phyloP scores from a whole-genome alignment of 53 echinoderm and acorn worm species.

The Actinopyga echinites region DNA sequence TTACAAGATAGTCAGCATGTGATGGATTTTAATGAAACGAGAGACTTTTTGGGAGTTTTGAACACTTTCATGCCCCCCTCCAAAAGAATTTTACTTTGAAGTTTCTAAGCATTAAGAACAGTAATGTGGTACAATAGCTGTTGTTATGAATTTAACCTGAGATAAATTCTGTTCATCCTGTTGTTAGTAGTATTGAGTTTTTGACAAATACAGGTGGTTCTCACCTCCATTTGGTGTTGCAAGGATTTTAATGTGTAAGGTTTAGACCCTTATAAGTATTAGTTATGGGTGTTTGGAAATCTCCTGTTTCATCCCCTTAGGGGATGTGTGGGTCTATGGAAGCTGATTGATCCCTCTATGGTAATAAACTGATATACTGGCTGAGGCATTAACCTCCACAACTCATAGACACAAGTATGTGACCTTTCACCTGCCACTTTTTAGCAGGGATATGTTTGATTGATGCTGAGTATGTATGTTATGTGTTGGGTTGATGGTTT shows the following conservation, averaged over 20 bases:
- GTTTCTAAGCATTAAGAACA: too few relatives aligned
- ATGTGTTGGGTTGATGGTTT: neutral
- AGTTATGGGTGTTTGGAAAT: neutral
- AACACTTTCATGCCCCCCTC: too few relatives aligned
- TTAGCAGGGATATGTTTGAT: conserved; percentile 8
- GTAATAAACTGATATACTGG: conserved; percentile 33
- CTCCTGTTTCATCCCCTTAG: conserved; percentile 15
- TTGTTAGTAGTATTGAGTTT: too few relatives aligned
- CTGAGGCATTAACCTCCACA: conserved; percentile 26
- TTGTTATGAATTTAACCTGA: too few relatives aligned
- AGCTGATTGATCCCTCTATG: neutral
- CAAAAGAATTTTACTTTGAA: too few relatives aligned
- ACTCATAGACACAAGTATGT: conserved; percentile 34
- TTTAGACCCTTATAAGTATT: conserved; percentile 15
- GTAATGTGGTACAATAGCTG: too few relatives aligned
- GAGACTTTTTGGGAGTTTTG: too few relatives aligned
- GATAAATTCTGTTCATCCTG: too few relatives aligned
- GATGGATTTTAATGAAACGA: too few relatives aligned
- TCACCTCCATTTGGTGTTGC: too few relatives aligned
- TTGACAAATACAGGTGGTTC: too few relatives aligned
- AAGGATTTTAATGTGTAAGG: neutral
- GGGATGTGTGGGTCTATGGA: neutral
- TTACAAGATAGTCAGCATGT: too few relatives aligned
- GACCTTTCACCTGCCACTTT: conserved; percentile 11
- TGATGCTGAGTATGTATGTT: neutral